Evolutionary conservation across 1,140 invertebrate species (phyloP).

Genomic region (Helicoverpa zea): DNA sequence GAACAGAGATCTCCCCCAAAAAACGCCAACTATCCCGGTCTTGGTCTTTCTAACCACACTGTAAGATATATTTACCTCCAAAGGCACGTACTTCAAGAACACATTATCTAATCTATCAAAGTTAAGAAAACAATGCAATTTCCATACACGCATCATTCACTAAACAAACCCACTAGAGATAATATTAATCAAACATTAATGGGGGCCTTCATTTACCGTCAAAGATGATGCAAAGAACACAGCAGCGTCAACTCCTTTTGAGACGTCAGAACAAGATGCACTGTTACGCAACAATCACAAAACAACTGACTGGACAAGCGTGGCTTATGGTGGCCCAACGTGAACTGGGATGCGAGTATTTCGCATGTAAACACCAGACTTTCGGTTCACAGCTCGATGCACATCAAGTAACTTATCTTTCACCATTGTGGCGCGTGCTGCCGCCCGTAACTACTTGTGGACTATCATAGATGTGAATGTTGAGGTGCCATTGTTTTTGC

Average conservation of each 20-base stretch:
- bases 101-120: constrained; percentile 5
- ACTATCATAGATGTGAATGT: constrained; percentile 63
- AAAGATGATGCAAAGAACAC: constrained; percentile 37
- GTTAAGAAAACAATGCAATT: constrained; percentile 13
- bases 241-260: constrained; percentile 23
- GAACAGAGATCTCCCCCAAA: no score
- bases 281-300: constrained; percentile 45
- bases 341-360: constrained; percentile 79
- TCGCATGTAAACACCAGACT: constrained; percentile 84
- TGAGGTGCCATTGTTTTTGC: neutral
- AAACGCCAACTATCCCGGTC: no score
- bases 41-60: no score
- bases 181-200: neutral
- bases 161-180: neutral
- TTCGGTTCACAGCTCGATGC: constrained; percentile 86
- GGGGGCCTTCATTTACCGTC: constrained; percentile 22
- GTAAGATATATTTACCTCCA: no score
- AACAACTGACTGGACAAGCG: constrained; percentile 62
- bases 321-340: constrained; percentile 71
- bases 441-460: constrained; percentile 68
- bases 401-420: constrained; percentile 85
- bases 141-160: neutral
- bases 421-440: constrained; percentile 85
- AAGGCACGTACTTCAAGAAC: neutral
- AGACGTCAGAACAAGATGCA: constrained; percentile 6